Base-by-base conservation (phyloP, 2,888 invertebrate species). In the Dione vanillae region DNA sequence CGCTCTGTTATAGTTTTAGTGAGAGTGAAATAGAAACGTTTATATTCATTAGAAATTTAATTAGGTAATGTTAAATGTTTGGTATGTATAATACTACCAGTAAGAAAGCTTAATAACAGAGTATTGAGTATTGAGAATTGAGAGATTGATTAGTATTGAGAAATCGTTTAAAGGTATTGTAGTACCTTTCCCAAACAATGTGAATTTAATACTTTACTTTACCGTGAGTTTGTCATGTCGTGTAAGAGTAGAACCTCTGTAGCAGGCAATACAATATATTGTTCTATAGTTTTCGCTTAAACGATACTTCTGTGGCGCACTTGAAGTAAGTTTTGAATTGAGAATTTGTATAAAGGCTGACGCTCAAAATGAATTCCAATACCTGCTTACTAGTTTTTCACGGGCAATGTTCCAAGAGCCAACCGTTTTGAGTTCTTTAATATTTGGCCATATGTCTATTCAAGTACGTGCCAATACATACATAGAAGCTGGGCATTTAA, bases 271-370 rank as follows among this genome's bases (percentile, higher is more conserved):
- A 69, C 54, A 64, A 64, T 54, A 14, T 47, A 35, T 3, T 58
- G 20, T 47, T 69, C 62, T n/a, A 64, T 64, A 64, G 69, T 64
- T 69, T 51, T 64, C 64, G 19, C 11, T 40, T 56, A 45, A 64
- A 51, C 61, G 51, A 67, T 67, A 41, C 51, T 7, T 52, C 27
- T 35, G 47, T 35, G 16, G 45, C 35, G 16, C 45, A 45, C 61
- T 61, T 35, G 0, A 12, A 61, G 19, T 59, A 59, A 59, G 61
- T 61, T 61, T 61, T 45, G 45, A 61, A 35, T 61, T 61, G 61
- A 10, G 45, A 61, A 45, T 59, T 61, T 45, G 27, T 45, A 45
- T 35, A 61, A 45, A 61, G 61, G 61, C n/a, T 61, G 27, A 45
- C 45, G 61, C 16, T 45, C 16, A 35, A 45, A 61, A 45, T 61